Percentiles rank a stretch among this genome's conserved stretches.
These are phyloP conservation scores for Bilobella aurantiaca DNA, from an alignment of 1,140 invertebrate genomes.

Conservation along the genomic window DNA sequence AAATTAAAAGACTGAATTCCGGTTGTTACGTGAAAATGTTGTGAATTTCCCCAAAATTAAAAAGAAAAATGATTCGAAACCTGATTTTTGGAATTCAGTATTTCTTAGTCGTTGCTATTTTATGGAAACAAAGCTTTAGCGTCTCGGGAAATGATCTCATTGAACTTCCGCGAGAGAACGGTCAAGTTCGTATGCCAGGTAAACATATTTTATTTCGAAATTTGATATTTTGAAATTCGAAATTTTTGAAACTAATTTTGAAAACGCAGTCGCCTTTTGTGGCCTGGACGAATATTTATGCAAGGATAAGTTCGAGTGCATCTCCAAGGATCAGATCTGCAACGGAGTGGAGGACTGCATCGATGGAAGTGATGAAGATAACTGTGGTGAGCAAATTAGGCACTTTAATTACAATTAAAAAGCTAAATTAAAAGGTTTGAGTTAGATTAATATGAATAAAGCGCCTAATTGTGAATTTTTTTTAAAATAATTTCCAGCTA, in stretches of 20 bases:
- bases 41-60: no score
- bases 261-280: constrained; percentile 18
- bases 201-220: no score
- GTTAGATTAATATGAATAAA: background rate
- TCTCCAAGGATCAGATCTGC: constrained; percentile 44
- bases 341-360: constrained; percentile 43
- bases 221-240: background rate
- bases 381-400: constrained; percentile 17
- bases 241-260: background rate
- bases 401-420: background rate
- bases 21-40: no score
- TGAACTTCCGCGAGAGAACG: background rate
- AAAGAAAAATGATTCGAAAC: no score
- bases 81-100: background rate
- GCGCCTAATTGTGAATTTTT: background rate
- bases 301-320: constrained; percentile 40
- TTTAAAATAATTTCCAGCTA: constrained; percentile 14
- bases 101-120: background rate
- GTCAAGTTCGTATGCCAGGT: background rate
- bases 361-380: constrained; percentile 41
- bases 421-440: background rate
- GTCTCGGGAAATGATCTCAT: constrained; percentile 3
- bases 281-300: constrained; percentile 27
- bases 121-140: background rate
- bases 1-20: no score